Evolutionary conservation across 2,888 invertebrate species (phyloP).

Genomic region (Xylota sylvarum): DNA sequence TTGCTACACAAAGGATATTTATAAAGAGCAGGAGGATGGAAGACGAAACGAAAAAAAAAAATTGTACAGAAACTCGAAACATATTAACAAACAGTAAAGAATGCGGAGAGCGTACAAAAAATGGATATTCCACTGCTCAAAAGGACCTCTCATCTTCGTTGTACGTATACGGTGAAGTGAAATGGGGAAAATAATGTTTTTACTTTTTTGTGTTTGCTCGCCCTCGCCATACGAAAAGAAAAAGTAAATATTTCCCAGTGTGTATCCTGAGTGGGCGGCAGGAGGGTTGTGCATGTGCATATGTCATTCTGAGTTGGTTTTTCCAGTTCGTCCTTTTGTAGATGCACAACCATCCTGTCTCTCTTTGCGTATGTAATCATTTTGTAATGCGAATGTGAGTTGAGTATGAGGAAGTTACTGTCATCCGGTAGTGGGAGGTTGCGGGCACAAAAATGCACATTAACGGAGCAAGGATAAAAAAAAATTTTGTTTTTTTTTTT

Average conservation of each 20-base stretch:
- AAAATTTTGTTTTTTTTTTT: neutral
- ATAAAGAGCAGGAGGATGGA: conserved; percentile 38
- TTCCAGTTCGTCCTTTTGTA: conserved; percentile 25
- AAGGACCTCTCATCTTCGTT: conserved; percentile 70
- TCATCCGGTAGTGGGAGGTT: conserved; percentile 4
- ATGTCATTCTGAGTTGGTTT: conserved; percentile 67
- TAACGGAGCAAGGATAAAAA: conserved; percentile 21
- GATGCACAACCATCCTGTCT: conserved; percentile 16
- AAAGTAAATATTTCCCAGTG: conserved; percentile 59
- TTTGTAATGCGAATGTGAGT: conserved; percentile 60
- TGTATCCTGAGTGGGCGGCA: conserved; percentile 21
- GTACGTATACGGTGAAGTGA: conserved; percentile 24
- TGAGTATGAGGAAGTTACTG: conserved; percentile 53
- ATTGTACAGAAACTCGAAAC: conserved; percentile 68
- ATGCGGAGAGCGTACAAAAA: conserved; percentile 59
- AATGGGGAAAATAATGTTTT: conserved; percentile 11
- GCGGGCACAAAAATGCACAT: conserved; percentile 39
- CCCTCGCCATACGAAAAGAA: conserved; percentile 27
- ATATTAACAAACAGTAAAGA: conserved; percentile 73
- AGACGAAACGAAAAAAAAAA: conserved; percentile 18
- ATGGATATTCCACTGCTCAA: conserved; percentile 63
- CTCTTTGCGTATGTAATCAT: conserved; percentile 63
- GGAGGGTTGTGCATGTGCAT: conserved; percentile 36
- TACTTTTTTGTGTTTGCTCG: neutral
- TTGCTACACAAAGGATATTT: conserved; percentile 74